Evolutionary conservation across 2,888 invertebrate genomes (phyloP), one percentile per base, ranked within the genome.

Genomic region (Pachymerium ferrugineum): DNA sequence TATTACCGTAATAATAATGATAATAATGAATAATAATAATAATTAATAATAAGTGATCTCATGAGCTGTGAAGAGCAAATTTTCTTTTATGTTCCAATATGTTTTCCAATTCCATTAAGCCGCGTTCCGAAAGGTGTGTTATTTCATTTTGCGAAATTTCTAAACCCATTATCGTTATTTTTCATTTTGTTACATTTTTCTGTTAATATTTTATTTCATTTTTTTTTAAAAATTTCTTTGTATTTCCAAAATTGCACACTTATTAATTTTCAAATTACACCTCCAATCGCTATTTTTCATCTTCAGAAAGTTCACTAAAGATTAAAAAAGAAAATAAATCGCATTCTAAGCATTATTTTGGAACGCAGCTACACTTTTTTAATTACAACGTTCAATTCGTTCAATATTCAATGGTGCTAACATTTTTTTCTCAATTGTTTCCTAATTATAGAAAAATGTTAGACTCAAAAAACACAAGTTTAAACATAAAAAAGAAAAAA

Each of bases 41-140:
- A n/a, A n/a, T n/a, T n/a, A 62, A 19, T 62, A 8, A 62, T 62
- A 62, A 22, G 62, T 62, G 62, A 62, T 62, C 62, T 62, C 62
- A 62, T 28, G 62, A 28, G 62, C 62, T 62, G 62, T 62, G 62
- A 62, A 62, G 54, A 25, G 54, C 22, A 62, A 22, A 19, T 47
- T 62, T 28, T 1, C 19, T 54, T 54, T 54, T 19, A n/a, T 3
- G 0, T 54, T 54, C 0, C 22, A 22, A 22, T 54, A 1, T 47
- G 16, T 47, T 8, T 47, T 16, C 8, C 12, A 28, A 14, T 62
- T 62, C 28, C 62, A 62, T 28, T 14, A 62, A 28, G 62, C 62
- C 25, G 62, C 28, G 1, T 62, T 62, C 62, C 62, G 28, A 62
- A 62, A 62, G 14, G 22, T 62, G 62, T 14, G 38, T 38, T 38